Evolutionary conservation across 2,797 vertebrate species (phyloP).

Genomic region (Calcarius lapponicus): DNA sequence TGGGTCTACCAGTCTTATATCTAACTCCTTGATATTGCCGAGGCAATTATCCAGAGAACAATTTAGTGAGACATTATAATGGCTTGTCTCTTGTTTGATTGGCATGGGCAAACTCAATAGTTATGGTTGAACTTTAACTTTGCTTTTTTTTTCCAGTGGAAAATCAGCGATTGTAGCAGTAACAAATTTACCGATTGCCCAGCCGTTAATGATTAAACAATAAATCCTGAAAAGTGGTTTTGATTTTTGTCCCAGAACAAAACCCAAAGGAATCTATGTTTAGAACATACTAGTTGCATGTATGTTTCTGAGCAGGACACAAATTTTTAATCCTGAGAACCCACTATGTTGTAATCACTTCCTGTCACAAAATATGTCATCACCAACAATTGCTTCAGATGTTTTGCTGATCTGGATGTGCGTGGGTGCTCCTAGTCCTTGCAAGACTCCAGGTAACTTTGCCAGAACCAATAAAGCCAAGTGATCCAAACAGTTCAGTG

Average conservation of each 20-base stretch:
- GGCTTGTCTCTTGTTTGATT: background rate
- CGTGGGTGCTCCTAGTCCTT: background rate
- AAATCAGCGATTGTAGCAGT: constrained; percentile 30
- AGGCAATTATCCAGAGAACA: background rate
- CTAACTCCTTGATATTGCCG: background rate
- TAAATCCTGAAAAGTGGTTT: constrained; percentile 24
- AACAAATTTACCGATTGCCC: background rate
- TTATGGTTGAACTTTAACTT: constrained; percentile 55
- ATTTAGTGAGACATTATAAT: background rate
- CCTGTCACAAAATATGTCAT: constrained; percentile 51
- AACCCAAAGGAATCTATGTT: background rate
- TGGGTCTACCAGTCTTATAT: background rate
- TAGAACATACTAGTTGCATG: background rate
- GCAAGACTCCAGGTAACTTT: background rate
- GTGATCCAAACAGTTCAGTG: background rate
- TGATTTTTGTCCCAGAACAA: constrained; percentile 33
- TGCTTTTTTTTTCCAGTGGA: background rate
- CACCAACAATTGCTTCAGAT: constrained; percentile 38
- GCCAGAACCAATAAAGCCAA: background rate
- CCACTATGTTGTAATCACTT: constrained; percentile 21
- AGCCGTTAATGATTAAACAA: constrained; percentile 14
- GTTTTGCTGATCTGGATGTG: background rate
- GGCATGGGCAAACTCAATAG: background rate
- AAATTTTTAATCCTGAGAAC: constrained; percentile 13
- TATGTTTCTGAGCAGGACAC: background rate